Evolutionary conservation across 2,888 invertebrate genomes (phyloP).

Genomic region (Dichetophora obliterata): DNA sequence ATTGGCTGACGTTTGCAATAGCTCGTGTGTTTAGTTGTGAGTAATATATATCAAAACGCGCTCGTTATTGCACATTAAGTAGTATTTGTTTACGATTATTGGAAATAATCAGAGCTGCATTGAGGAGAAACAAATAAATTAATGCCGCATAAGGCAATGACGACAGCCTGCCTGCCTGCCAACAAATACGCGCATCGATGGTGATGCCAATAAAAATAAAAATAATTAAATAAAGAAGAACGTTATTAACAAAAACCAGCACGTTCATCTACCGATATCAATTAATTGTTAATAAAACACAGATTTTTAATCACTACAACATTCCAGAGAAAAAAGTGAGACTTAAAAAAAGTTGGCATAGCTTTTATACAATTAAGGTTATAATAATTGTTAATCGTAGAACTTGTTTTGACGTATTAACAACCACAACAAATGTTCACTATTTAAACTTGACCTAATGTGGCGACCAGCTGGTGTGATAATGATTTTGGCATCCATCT

Average conservation of each 20-base stretch:
- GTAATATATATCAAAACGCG: neutral
- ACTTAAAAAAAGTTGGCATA: too few relatives aligned
- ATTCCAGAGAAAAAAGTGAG: neutral
- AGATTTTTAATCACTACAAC: conserved; percentile 9
- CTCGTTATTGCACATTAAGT: neutral
- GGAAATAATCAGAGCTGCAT: neutral
- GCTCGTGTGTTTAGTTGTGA: neutral
- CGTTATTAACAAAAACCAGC: neutral
- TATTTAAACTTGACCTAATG: too few relatives aligned
- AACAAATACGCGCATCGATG: too few relatives aligned
- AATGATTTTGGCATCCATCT: too few relatives aligned
- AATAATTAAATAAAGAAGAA: neutral
- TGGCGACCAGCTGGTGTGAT: too few relatives aligned
- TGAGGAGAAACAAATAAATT: neutral
- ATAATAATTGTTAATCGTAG: too few relatives aligned
- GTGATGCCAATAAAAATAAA: conserved; percentile 11
- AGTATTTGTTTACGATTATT: neutral
- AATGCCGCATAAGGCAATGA: conserved; percentile 34
- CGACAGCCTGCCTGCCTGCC: conserved; percentile 11
- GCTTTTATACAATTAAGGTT: too few relatives aligned
- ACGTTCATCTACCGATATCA: conserved; percentile 29
- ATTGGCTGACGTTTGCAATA: too few relatives aligned
- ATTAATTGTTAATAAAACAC: conserved; percentile 9
- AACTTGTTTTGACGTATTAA: too few relatives aligned
- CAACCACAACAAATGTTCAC: too few relatives aligned